Percentiles rank a stretch among this genome's conserved stretches.
Conservation (phyloP, 2,888 invertebrate genomes). For the Barypeithes pellucidus region DNA sequence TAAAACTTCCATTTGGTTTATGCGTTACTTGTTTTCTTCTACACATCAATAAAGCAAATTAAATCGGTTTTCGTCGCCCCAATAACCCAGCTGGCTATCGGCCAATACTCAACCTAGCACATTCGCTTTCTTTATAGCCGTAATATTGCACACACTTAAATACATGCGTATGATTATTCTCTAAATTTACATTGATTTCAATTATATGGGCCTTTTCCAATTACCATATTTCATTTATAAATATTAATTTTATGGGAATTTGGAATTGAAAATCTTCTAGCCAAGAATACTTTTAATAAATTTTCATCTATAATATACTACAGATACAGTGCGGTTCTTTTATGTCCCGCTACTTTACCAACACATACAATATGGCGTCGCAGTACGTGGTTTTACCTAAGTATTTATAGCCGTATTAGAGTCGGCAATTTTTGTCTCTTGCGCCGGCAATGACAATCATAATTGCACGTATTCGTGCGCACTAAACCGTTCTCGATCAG, state of each 20-base stretch:
- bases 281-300: no score
- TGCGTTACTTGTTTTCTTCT: slow-evolving; percentile 8
- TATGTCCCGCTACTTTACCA: no score
- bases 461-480: no score
- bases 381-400: no score
- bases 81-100: slow-evolving; percentile 52
- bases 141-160: background rate
- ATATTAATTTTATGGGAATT: no score
- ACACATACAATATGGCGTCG: no score
- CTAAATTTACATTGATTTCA: slow-evolving; percentile 11
- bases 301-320: no score
- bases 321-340: no score
- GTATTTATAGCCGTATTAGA: no score
- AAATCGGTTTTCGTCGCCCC: slow-evolving; percentile 38
- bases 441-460: no score
- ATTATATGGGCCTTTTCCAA: slow-evolving; percentile 22
- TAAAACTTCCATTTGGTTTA: slow-evolving; percentile 8
- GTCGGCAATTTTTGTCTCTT: no score
- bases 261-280: background rate
- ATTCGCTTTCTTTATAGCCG: slow-evolving; percentile 13
- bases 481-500: no score
- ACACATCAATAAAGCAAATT: slow-evolving; percentile 22
- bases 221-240: background rate
- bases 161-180: slow-evolving; percentile 10
- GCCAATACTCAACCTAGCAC: slow-evolving; percentile 43